Percentiles rank a stretch among this genome's conserved stretches.
phyloP scores from a whole-genome alignment of 1,140 invertebrate genomes.

The Tribolium madens region DNA sequence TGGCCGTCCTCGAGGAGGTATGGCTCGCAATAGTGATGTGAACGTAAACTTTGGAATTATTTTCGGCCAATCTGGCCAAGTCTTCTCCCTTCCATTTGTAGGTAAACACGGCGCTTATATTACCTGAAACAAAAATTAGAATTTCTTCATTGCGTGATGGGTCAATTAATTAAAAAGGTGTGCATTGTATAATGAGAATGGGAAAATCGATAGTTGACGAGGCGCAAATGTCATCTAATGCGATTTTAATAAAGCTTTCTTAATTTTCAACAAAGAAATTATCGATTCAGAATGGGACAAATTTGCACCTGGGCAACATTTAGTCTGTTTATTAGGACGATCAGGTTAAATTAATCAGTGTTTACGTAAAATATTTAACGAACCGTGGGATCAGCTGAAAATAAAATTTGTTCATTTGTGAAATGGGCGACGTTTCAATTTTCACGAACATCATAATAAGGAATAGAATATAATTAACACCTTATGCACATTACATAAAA shows the following conservation, averaged over 20 bases:
- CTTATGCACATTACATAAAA: neutral
- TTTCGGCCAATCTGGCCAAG: slow-evolving; percentile 76
- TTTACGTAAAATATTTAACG: neutral
- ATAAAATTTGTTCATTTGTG: neutral
- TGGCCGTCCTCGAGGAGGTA: slow-evolving; percentile 69
- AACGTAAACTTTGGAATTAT: slow-evolving; percentile 75
- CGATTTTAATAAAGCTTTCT: neutral
- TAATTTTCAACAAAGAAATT: no score
- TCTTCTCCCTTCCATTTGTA: slow-evolving; percentile 80
- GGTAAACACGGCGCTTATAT: slow-evolving; percentile 84
- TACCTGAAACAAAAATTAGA: slow-evolving; percentile 68
- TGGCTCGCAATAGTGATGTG: slow-evolving; percentile 74
- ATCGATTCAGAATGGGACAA: neutral
- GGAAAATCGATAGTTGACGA: neutral
- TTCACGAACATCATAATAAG: neutral
- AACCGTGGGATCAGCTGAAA: neutral
- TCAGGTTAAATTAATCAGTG: neutral
- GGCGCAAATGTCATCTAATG: neutral
- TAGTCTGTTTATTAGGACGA: no score
- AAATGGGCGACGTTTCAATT: neutral
- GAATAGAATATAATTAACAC: neutral
- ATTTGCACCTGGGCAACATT: neutral
- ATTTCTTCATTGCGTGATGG: neutral
- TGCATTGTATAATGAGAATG: slow-evolving; percentile 9
- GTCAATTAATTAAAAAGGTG: slow-evolving; percentile 27